Conservation (phyloP, 2,888 invertebrate species). For the Anaspis maculata region DNA sequence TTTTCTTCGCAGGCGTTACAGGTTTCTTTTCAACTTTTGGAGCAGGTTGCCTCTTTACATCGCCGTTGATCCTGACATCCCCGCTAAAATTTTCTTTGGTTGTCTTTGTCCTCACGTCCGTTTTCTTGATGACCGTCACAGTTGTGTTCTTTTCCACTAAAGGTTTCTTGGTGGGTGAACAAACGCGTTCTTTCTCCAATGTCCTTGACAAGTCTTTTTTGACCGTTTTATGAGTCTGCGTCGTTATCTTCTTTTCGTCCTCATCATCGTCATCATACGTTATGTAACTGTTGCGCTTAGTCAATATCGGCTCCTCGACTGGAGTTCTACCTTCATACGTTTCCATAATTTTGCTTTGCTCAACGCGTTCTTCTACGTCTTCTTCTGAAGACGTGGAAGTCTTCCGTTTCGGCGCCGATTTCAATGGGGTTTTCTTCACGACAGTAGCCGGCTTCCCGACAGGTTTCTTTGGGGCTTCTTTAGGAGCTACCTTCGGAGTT, state of each 20-base stretch:
- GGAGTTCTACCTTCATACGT: conserved; percentile 25
- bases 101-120: conserved; percentile 15
- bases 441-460: neutral
- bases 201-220: conserved; percentile 23
- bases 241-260: conserved; percentile 12
- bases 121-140: conserved; percentile 9
- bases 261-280: conserved; percentile 32
- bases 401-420: neutral
- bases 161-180: conserved; percentile 11
- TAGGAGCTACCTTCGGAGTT: conserved; percentile 18
- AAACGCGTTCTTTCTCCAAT: too few relatives aligned
- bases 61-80: conserved; percentile 7
- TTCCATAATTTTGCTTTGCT: conserved; percentile 7
- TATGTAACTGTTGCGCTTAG: conserved; percentile 30
- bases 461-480: neutral
- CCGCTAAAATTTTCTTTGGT: conserved; percentile 22
- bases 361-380: conserved; percentile 12
- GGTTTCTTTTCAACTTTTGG: conserved; percentile 22
- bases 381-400: conserved; percentile 10
- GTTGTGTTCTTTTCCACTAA: conserved; percentile 16
- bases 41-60: conserved; percentile 5
- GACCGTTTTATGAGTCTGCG: conserved; percentile 22
- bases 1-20: conserved; percentile 33
- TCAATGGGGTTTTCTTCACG: conserved; percentile 1
- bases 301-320: conserved; percentile 32